Base-by-base conservation (phyloP, 2,888 invertebrate genomes). In the Eumerus sabulonum region DNA sequence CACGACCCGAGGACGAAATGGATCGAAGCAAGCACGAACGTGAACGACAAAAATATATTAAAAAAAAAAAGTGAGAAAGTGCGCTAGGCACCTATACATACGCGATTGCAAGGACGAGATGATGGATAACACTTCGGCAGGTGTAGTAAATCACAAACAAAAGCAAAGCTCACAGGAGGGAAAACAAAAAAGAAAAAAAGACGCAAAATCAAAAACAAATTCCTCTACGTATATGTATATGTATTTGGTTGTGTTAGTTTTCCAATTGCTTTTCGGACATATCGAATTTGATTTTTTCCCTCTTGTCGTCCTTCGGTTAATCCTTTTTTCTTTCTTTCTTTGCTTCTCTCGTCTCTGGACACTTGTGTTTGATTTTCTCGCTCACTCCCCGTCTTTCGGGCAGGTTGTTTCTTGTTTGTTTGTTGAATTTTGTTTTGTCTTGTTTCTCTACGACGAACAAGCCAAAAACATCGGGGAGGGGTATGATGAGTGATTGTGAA, bases 361-460 rank as follows among this genome's bases (percentile, higher is more conserved):
- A 73, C 68, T 74, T 74, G 68, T 73, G 73, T 73, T 62, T 62
- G 36, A 45, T 40, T 53, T 54, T 64, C 60, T 60, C 57, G 53
- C 56, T 74, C 68, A 64, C 74, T 68, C 63, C n/a, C 60, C 40
- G 51, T 59, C 50, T 44, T 51, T 40, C 36, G 73, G 44, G 63
- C 79, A 79, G 79, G 79, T 79, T 79, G 79, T 74, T 68, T 74
- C 74, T 79, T 79, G 64, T 74, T 79, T 74, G 68, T 74, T 77
- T 77, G 73, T 72, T 76, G 56, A 66, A 35, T 77, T 59, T 7
- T 66, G 44, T 59, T 77, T 72, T 45, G 66, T 73, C 44, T 56
- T 64, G 47, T 48, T 79, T 73, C 51, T 27, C 7, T 2, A 36
- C 71, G 27, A 17, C 45, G 36, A 38, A 56, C 40, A 56, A 16